A percentile compares a stretch with the other conserved stretches of the same genome.
Conservation (phyloP, 1,140 invertebrate genomes). For the Eumeta japonica region DNA sequence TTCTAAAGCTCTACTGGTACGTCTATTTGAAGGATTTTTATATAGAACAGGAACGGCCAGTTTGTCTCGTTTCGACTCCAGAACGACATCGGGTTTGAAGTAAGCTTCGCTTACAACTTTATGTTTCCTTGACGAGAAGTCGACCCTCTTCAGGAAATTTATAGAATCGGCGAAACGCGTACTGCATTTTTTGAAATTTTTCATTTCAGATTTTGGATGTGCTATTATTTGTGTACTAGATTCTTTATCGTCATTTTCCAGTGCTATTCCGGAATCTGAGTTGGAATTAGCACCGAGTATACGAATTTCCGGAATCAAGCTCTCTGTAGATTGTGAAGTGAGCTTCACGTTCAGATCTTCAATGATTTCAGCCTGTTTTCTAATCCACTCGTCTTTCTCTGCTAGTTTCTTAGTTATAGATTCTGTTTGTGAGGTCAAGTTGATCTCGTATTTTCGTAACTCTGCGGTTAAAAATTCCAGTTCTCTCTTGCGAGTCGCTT, state of each 20-base stretch:
- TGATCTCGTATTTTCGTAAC: constrained; percentile 45
- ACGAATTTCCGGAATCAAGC: constrained; percentile 36
- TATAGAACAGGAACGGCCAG: constrained; percentile 26
- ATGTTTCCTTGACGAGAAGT: constrained; percentile 53
- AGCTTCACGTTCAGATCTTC: constrained; percentile 34
- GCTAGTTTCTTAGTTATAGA: constrained; percentile 35
- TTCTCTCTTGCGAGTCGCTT: constrained; percentile 44
- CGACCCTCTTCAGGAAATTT: constrained; percentile 41
- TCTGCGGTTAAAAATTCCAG: constrained; percentile 42
- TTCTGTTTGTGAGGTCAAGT: constrained; percentile 37
- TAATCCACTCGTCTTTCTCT: constrained; percentile 41
- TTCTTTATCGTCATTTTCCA: constrained; percentile 35
- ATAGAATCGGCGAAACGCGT: constrained; percentile 43
- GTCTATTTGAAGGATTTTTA: too few species aligned
- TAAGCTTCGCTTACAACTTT: constrained; percentile 22
- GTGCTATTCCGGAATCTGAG: constrained; percentile 44
- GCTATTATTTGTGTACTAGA: constrained; percentile 23
- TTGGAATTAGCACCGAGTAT: constrained; percentile 35
- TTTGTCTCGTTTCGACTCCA: constrained; percentile 15
- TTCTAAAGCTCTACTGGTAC: background rate
- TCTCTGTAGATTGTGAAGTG: constrained; percentile 16
- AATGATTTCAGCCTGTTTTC: constrained; percentile 34
- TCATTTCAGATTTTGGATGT: constrained; percentile 34
- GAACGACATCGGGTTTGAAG: background rate
- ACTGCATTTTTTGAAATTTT: constrained; percentile 39